Percentiles rank a stretch among this genome's conserved stretches.
Evolutionary conservation across 2,797 vertebrate species (phyloP).

Genomic region (Lophius americanus): DNA sequence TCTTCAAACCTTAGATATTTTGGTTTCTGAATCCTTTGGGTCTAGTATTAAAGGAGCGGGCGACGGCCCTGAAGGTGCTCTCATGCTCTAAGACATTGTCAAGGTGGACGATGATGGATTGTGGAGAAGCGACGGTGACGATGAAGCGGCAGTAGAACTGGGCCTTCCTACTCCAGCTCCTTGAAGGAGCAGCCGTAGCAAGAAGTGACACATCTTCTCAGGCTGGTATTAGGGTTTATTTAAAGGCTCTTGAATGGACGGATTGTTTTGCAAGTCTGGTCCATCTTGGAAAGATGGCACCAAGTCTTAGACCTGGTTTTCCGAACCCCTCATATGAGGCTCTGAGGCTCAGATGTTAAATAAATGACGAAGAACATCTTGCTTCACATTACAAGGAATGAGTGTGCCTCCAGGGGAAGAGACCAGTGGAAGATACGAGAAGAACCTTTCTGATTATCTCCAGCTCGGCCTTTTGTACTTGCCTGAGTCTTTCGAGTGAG

Average conservation of each 20-base stretch:
- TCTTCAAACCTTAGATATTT: too few species aligned
- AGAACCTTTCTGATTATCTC: constrained; percentile 71
- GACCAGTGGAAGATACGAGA: neutral
- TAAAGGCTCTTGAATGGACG: constrained; percentile 73
- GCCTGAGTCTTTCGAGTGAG: constrained; percentile 73
- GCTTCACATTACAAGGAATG: constrained; percentile 15
- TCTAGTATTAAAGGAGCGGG: too few species aligned
- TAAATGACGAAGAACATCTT: neutral
- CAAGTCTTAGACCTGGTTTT: constrained; percentile 55
- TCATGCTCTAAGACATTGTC: constrained; percentile 76
- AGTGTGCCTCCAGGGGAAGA: neutral
- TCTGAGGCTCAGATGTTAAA: too few species aligned
- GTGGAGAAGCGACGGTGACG: constrained; percentile 24
- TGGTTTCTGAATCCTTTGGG: too few species aligned
- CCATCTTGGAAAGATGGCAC: neutral
- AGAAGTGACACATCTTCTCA: constrained; percentile 85
- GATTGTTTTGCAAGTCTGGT: constrained; percentile 33
- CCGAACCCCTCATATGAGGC: too few species aligned
- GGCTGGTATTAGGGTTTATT: constrained; percentile 77
- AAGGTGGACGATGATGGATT: constrained; percentile 26
- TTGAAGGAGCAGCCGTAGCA: constrained; percentile 55
- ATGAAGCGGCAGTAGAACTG: constrained; percentile 46
- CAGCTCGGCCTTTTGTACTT: constrained; percentile 78
- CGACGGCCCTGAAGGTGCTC: constrained; percentile 15
- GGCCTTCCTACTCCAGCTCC: constrained; percentile 12